Conservation (phyloP, 2,797 vertebrate species). For the Macropus fuliginosus region DNA sequence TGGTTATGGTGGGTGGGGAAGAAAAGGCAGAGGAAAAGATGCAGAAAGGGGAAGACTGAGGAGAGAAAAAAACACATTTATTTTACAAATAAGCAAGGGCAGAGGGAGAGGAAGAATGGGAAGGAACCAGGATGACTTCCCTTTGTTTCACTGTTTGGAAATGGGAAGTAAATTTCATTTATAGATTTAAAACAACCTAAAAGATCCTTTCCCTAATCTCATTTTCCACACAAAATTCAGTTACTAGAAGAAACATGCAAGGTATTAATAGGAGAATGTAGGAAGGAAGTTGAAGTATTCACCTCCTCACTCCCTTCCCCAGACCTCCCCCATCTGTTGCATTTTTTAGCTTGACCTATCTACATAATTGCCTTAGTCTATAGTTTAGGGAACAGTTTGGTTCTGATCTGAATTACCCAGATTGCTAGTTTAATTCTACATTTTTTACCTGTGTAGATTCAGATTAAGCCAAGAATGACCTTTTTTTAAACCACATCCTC, state of each 20-base stretch:
- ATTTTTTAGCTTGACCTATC: background rate
- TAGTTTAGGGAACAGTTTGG: background rate
- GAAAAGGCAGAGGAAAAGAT: background rate
- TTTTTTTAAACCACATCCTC: conserved; percentile 13
- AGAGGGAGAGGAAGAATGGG: background rate
- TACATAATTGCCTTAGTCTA: background rate
- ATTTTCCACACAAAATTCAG: background rate
- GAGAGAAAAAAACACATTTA: background rate
- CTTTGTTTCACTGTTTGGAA: background rate
- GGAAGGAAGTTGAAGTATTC: background rate
- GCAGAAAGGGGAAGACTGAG: background rate
- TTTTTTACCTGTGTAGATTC: background rate
- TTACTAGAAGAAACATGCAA: background rate
- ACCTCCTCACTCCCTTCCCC: background rate
- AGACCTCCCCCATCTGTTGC: background rate
- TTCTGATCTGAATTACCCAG: background rate
- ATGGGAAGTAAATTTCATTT: background rate
- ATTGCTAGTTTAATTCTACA: background rate
- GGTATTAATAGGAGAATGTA: background rate
- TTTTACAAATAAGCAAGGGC: background rate
- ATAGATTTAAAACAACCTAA: background rate
- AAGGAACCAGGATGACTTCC: background rate
- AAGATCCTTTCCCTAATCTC: background rate
- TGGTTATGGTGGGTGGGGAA: background rate
- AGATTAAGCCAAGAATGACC: background rate